phyloP scores from a whole-genome alignment of 2,113 vertebrate species.

The Oreochromis aureus region DNA sequence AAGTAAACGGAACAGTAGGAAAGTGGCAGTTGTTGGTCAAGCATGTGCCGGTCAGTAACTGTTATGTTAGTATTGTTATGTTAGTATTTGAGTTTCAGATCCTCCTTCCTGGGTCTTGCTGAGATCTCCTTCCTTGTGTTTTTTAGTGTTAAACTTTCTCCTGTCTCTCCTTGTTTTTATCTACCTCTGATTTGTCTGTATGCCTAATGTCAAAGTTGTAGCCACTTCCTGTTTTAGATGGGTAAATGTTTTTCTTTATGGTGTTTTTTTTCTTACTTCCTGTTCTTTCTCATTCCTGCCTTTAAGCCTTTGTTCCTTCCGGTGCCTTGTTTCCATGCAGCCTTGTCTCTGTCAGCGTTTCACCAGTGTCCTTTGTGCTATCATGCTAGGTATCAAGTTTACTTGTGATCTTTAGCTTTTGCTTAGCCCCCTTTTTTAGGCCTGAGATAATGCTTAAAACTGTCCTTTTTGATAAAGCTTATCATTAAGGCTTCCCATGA shows the following conservation, averaged over 20 bases:
- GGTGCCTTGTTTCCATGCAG: not conserved
- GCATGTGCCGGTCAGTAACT: not conserved
- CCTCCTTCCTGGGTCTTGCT: not conserved
- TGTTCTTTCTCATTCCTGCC: not conserved
- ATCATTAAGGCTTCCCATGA: not conserved
- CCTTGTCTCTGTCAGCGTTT: not conserved
- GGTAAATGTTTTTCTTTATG: not conserved
- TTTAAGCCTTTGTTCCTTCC: not conserved
- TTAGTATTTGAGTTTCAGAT: not conserved
- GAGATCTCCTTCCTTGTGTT: not conserved
- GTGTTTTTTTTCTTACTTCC: not conserved
- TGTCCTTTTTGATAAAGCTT: not conserved
- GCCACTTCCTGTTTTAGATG: not conserved
- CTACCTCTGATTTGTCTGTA: fast-evolving
- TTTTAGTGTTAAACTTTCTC: not conserved
- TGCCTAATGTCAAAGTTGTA: not conserved
- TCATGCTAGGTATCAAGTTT: not conserved
- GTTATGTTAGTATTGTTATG: not conserved
- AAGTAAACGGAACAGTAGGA: not conserved
- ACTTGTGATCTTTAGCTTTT: not conserved
- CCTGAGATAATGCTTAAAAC: not conserved
- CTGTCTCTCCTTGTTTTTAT: not conserved
- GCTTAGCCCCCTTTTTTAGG: not conserved
- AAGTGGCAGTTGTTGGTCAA: not conserved
- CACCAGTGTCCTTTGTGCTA: not conserved